These are phyloP conservation scores for Acleris literana DNA, from an alignment of 2,888 invertebrate species.

Conservation along the genomic window DNA sequence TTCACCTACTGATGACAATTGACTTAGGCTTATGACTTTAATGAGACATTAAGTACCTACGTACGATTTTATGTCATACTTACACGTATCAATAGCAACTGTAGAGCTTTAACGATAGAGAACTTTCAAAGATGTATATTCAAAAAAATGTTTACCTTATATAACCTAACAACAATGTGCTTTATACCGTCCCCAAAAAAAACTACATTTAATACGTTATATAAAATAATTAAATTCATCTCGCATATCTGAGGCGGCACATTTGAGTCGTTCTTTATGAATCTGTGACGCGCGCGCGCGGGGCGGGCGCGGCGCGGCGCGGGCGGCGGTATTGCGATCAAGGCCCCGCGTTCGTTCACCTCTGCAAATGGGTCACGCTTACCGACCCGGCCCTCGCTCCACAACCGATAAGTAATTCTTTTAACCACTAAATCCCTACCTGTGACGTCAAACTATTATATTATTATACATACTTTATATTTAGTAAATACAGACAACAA, in stretches of 20 bases:
- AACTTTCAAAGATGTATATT: too few relatives aligned
- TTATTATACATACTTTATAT: constrained; percentile 41
- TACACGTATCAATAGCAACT: too few relatives aligned
- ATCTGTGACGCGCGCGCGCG: constrained; percentile 55
- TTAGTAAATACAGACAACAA: not conserved
- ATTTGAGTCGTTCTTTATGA: constrained; percentile 32
- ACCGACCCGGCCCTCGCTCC: constrained; percentile 62
- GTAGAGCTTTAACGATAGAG: too few relatives aligned
- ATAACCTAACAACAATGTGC: too few relatives aligned
- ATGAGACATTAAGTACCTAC: too few relatives aligned
- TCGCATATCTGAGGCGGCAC: constrained; percentile 12
- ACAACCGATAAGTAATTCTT: constrained; percentile 75
- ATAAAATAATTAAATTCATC: constrained; percentile 1
- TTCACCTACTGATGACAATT: too few relatives aligned
- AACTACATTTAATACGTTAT: not conserved
- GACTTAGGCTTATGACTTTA: too few relatives aligned
- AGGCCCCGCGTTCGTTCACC: constrained; percentile 82
- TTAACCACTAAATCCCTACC: constrained; percentile 75
- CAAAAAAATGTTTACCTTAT: too few relatives aligned
- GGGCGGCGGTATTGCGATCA: constrained; percentile 79
- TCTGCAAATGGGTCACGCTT: constrained; percentile 77
- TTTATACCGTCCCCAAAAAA: too few relatives aligned
- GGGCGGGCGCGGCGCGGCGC: constrained; percentile 48
- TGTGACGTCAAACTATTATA: constrained; percentile 67
- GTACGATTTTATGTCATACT: too few relatives aligned